These are phyloP conservation scores for Ictalurus furcatus DNA, from an alignment of 2,113 vertebrate genomes.

Conservation along the genomic window DNA sequence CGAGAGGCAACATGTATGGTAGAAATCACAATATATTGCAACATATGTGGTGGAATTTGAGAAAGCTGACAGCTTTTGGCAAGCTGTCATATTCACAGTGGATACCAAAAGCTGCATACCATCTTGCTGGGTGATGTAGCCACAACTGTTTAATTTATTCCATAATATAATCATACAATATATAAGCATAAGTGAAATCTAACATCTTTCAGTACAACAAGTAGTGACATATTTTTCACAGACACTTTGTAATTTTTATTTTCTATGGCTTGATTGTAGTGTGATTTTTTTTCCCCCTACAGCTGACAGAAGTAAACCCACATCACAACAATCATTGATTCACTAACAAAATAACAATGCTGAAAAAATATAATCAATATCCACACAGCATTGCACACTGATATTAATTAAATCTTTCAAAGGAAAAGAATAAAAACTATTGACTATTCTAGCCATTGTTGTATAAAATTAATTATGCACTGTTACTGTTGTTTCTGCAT, in stretches of 20 bases:
- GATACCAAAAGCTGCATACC: no score
- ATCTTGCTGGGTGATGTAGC: no score
- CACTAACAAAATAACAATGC: conserved; percentile 22
- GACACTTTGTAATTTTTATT: background rate
- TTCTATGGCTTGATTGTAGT: background rate
- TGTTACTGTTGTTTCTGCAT: conserved; percentile 55
- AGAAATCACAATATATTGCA: no score
- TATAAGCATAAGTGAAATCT: no score
- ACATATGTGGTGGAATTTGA: no score
- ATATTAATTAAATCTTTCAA: conserved; percentile 46
- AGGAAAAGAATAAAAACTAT: conserved; percentile 50
- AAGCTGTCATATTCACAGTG: no score
- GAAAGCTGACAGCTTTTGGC: no score
- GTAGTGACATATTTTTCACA: background rate
- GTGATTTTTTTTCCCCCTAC: background rate
- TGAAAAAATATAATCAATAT: conserved; percentile 34
- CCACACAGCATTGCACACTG: conserved; percentile 24
- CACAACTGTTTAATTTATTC: no score
- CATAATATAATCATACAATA: no score
- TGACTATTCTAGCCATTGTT: conserved; percentile 21
- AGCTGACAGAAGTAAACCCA: background rate
- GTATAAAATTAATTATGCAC: conserved; percentile 46
- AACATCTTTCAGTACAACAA: no score
- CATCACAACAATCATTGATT: background rate
- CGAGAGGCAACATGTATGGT: no score